Evolutionary conservation across 2,797 vertebrate genomes (phyloP).

Genomic region (Xyrichtys novacula): DNA sequence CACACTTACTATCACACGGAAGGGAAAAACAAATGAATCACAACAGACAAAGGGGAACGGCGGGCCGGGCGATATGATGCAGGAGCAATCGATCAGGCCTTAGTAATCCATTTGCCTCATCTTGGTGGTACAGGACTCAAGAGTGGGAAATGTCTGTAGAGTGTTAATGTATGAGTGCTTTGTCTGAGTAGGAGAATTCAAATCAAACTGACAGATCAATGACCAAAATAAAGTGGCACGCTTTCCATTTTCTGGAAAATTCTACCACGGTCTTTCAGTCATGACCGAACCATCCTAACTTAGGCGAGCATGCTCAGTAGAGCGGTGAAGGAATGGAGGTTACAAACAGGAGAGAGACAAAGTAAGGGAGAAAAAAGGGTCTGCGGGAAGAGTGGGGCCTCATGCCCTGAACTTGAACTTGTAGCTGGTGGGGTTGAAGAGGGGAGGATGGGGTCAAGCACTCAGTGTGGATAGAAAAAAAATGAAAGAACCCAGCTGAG

Average conservation of each 20-base stretch:
- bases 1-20: constrained; percentile 51
- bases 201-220: constrained; percentile 38
- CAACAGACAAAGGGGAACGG: constrained; percentile 61
- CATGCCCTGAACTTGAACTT: constrained; percentile 82
- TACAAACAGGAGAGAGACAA: constrained; percentile 34
- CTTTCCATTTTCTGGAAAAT: constrained; percentile 36
- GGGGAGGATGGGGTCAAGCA: constrained; percentile 65
- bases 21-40: constrained; percentile 71
- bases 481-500: constrained; percentile 55
- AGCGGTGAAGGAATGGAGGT: constrained; percentile 3
- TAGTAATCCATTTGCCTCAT: constrained; percentile 73
- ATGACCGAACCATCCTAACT: constrained; percentile 43
- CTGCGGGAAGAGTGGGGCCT: constrained; percentile 61
- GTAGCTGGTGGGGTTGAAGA: constrained; percentile 58
- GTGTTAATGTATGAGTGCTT: constrained; percentile 23
- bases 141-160: constrained; percentile 41
- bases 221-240: constrained; percentile 16
- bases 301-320: constrained; percentile 19
- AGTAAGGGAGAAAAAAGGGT: constrained; percentile 40
- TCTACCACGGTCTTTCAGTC: constrained; percentile 34
- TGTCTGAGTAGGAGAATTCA: constrained; percentile 13
- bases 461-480: constrained; percentile 42
- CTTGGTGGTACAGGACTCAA: constrained; percentile 68
- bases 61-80: constrained; percentile 59
- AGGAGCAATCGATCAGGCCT: constrained; percentile 72